Base-by-base conservation (phyloP, 2,113 vertebrate genomes). In the Thunnus thynnus region DNA sequence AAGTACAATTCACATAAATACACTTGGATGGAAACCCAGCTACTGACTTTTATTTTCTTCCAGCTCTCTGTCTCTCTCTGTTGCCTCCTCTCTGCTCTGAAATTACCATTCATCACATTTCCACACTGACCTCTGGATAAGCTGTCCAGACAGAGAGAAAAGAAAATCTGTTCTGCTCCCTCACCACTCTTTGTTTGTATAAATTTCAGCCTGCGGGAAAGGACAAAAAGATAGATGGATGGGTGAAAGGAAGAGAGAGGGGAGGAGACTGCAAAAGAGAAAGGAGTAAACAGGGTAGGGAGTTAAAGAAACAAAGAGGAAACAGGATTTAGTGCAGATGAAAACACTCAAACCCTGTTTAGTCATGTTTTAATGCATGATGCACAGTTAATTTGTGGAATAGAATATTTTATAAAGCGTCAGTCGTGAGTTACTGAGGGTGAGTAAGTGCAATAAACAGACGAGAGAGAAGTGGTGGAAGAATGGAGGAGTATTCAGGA, bases 71-170 rank as follows among this genome's bases (percentile, higher is more conserved):
- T 76, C 75, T 83, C 54, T 76, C 54, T 73, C 77, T 85, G 65
- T 65, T 66, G 56, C 72, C 36, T 74, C 83, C 75, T 54, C 68
- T 76, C 32, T 20, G 62, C 67, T 80, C 89, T 0, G 2, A 92
- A 95, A 87, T 86, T 84, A 93, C 80, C 72, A 78, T 93, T 88
- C 73, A 85, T 86, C 84, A 87, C 78, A 83, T 85, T 66, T 68
- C 83, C 79, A 82, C 70, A 17, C 85, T 84, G 78, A 89, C 83
- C 81, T 88, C 86, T 85, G 86, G 65, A 81, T 63, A 84, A 72
- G 77, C 62, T 72, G 88, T 88, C 73, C 80, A 69, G 79, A 36
- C 78, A 18, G 52, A 70, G 48, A 47, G 30, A 50, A 55, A 72
- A 54, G 36, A 60, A 82, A 36, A 50, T 36, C 20, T 32, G 10